Evolutionary conservation across 2,797 vertebrate species (phyloP).

Genomic region (Myioborus melanocephalus): DNA sequence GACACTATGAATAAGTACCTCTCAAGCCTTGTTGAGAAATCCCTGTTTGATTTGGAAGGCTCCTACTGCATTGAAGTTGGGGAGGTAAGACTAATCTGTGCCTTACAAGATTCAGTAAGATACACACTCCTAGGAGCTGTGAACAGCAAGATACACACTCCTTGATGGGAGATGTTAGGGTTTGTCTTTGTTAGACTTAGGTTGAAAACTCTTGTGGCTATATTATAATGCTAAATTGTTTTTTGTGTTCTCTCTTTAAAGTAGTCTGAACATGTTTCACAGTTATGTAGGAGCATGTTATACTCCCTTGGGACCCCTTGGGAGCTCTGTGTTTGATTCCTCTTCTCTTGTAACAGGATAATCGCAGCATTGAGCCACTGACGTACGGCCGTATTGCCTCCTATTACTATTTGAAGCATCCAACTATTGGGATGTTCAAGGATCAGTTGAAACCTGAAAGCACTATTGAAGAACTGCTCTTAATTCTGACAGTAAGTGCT

Average conservation of each 20-base stretch:
- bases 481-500: constrained; percentile 87
- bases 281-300: neutral
- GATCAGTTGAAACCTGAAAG: constrained; percentile 88
- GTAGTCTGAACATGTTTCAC: neutral
- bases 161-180: neutral
- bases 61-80: constrained; percentile 93
- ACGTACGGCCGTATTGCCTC: constrained; percentile 90
- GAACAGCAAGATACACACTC: neutral
- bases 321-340: neutral
- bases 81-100: constrained; percentile 80
- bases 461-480: constrained; percentile 84
- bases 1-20: constrained; percentile 92
- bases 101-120: neutral
- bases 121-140: neutral
- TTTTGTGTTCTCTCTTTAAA: neutral
- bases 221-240: neutral
- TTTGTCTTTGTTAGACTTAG: neutral
- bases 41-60: constrained; percentile 87
- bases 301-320: neutral
- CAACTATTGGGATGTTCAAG: constrained; percentile 91
- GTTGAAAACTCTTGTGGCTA: neutral
- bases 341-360: constrained; percentile 78
- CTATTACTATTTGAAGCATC: constrained; percentile 95
- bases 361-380: constrained; percentile 84
- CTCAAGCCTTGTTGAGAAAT: constrained; percentile 89